Percentiles rank a stretch among this genome's conserved stretches.
phyloP scores from a whole-genome alignment of 2,113 vertebrate genomes.

The Ibidorhyncha struthersii region DNA sequence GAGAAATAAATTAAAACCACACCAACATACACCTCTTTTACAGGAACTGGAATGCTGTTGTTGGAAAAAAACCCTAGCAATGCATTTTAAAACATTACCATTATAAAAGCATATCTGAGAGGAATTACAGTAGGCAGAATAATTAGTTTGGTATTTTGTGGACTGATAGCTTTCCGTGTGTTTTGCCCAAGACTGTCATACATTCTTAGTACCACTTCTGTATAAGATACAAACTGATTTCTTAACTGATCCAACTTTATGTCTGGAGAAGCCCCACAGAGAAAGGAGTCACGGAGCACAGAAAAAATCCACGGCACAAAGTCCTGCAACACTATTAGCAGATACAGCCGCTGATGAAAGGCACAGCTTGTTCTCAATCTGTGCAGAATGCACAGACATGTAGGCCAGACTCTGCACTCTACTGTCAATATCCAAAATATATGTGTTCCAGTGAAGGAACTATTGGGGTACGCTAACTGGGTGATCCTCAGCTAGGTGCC shows the following conservation, averaged over 20 bases:
- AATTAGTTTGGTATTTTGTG: not conserved
- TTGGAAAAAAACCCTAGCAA: not conserved
- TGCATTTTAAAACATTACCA: not conserved
- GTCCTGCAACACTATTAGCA: accelerated
- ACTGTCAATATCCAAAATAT: not conserved
- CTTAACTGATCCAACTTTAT: not conserved
- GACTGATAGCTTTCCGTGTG: not conserved
- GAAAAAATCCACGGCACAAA: not conserved
- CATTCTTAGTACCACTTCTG: not conserved
- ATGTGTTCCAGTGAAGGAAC: not conserved
- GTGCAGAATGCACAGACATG: not conserved
- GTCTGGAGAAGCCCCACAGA: not conserved
- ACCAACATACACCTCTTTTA: not conserved
- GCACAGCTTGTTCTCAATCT: not conserved
- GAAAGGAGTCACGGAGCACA: not conserved
- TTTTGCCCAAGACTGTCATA: not conserved
- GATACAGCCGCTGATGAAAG: not conserved
- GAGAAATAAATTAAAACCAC: not conserved
- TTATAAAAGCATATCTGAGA: not conserved
- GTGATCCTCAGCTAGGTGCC: not conserved
- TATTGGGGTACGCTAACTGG: not conserved
- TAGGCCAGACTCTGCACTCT: not conserved
- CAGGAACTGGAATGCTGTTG: not conserved
- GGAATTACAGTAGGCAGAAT: not conserved
- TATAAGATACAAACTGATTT: not conserved